Conservation (phyloP, 2,888 invertebrate genomes). For the Pardosa pseudoannulata region DNA sequence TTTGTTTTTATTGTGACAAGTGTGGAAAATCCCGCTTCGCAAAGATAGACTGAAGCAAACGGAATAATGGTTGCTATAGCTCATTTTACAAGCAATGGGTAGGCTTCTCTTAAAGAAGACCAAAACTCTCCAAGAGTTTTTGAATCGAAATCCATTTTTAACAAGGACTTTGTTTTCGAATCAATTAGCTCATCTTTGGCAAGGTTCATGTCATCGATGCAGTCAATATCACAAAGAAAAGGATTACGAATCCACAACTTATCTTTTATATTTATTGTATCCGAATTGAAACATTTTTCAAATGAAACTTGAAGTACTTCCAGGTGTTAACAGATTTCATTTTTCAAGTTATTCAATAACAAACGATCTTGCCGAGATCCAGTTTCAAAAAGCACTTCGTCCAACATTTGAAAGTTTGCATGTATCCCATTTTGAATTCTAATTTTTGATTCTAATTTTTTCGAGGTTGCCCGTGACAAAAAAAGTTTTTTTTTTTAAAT, state of each 20-base stretch:
- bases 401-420: no score
- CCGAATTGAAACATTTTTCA: conserved; percentile 45
- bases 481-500: no score
- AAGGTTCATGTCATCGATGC: conserved; percentile 52
- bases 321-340: no score
- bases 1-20: conserved; percentile 19
- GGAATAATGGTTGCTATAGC: conserved; percentile 28
- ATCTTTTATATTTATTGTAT: conserved; percentile 53
- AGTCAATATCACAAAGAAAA: conserved; percentile 54
- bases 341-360: no score
- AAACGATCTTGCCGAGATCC: no score
- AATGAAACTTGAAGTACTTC: no score
- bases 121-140: no score
- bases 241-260: conserved; percentile 57
- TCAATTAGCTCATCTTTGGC: conserved; percentile 48
- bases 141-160: conserved; percentile 50
- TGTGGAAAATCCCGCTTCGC: conserved; percentile 24
- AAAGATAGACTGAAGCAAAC: conserved; percentile 27
- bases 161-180: conserved; percentile 46
- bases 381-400: no score
- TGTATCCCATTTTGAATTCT: no score
- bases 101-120: conserved; percentile 31
- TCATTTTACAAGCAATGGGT: conserved; percentile 30
- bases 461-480: no score
- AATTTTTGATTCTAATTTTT: no score